A percentile compares a stretch with the other conserved stretches of the same genome.
These are phyloP conservation scores for Mus minutoides DNA, from an alignment of 2,797 vertebrate genomes.

Conservation along the genomic window DNA sequence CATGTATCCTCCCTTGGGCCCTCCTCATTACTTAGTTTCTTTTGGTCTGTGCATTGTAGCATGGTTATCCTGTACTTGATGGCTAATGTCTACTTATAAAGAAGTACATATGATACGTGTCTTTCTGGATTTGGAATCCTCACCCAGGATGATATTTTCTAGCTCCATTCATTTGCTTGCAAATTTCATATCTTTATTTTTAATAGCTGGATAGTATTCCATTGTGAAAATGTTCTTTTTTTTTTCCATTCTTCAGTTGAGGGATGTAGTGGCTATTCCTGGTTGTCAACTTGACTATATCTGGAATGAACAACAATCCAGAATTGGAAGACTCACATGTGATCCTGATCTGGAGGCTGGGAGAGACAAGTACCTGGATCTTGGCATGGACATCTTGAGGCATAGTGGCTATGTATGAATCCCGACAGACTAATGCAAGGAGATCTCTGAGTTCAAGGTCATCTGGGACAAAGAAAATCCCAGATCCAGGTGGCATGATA, in stretches of 20 bases:
- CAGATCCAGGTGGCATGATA: too few relatives aligned
- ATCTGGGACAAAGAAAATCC: too few relatives aligned
- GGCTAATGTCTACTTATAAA: neutral
- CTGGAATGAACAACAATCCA: too few relatives aligned
- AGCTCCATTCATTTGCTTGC: neutral
- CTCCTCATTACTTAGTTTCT: neutral
- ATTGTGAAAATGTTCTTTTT: neutral
- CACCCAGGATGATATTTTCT: neutral
- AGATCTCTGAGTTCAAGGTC: too few relatives aligned
- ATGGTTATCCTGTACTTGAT: neutral
- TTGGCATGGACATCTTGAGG: too few relatives aligned
- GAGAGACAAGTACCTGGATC: too few relatives aligned
- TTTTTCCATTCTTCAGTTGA: neutral
- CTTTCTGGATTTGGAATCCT: neutral
- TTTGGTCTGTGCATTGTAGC: neutral
- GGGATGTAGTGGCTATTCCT: too few relatives aligned
- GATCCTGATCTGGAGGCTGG: too few relatives aligned
- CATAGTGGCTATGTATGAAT: too few relatives aligned
- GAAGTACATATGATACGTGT: neutral
- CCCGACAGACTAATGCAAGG: too few relatives aligned
- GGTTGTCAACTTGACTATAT: too few relatives aligned
- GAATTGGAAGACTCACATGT: too few relatives aligned
- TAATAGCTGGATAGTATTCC: neutral
- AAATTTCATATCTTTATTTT: neutral
- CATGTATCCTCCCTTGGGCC: neutral